Evolutionary conservation across 2,797 vertebrate species (phyloP), one percentile per base, ranked within the genome.

Genomic region (Cyprinella venusta): DNA sequence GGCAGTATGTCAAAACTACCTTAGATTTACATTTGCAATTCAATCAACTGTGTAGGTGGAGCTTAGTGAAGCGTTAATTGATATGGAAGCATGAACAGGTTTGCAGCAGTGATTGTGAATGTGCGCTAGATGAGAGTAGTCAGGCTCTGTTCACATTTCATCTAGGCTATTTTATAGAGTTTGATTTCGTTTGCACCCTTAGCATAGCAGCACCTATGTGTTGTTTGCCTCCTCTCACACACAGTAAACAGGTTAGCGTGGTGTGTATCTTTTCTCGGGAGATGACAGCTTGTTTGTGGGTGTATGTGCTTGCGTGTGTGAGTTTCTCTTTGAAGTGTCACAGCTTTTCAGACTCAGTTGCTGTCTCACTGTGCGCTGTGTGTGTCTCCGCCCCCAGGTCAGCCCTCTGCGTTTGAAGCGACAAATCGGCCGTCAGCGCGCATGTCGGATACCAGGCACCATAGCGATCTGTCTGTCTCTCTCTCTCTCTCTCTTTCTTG

Each of bases 391-490:
- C 87, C 82, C 77, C 68, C 70, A 48, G 87, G 88, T 88, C 88
- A 88, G 84, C 82, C 85, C 84, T 67, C 72, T 76, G 80, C 64
- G 82, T 88, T 88, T 90, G 87, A 90, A 88, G 85, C 82, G 82
- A 89, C 88, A 90, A 88, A 90, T 89, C 81, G 80, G 61, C 85
- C 76, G 82, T 90, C 89, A 85, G 48, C 82, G n/a, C 50, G 36
- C 72, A 87, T 81, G 84, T 87, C 82, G 67, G 77, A 79, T 70
- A 54, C 80, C 59, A 75, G 45, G 77, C 12, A 63, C 71, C 70
- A 79, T 65, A 78, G 76, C 21, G 48, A 10, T 33, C 61, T 56
- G 30, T 80, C 76, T 68, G 38, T 74, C 76, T 24, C 56, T 80
- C 76, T 61, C 75, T 80, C 76, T 61, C 75, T n/a, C 56, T 72